A percentile compares a stretch with the other conserved stretches of the same genome.
Evolutionary conservation across 2,113 vertebrate genomes (phyloP).

Genomic region (Cathartes aura): DNA sequence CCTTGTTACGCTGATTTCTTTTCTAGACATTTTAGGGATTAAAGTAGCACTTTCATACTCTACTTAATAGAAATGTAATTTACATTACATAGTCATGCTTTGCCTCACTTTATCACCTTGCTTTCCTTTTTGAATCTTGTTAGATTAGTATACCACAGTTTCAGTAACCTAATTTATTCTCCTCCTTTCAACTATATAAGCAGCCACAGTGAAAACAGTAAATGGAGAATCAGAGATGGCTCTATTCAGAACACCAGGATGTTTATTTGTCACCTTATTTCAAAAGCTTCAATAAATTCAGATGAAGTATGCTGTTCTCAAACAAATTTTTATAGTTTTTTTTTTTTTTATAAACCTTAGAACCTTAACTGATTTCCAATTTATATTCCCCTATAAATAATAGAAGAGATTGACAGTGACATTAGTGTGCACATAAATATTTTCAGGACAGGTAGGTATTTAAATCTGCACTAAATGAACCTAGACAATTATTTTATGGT

Average conservation of each 20-base stretch:
- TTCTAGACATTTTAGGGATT: background rate
- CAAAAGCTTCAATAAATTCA: background rate
- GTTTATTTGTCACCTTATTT: background rate
- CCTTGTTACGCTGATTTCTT: background rate
- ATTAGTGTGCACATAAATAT: background rate
- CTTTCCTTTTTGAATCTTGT: background rate
- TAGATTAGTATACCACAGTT: background rate
- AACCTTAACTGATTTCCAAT: background rate
- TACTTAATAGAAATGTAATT: background rate
- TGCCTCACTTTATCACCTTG: background rate
- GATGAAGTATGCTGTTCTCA: background rate
- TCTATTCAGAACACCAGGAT: background rate
- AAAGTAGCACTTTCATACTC: background rate
- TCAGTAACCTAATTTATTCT: conserved; percentile 6
- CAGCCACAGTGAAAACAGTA: background rate
- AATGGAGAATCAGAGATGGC: background rate
- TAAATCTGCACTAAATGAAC: background rate
- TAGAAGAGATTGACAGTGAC: background rate
- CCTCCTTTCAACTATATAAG: background rate
- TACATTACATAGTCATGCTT: background rate
- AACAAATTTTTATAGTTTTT: background rate
- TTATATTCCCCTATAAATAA: background rate
- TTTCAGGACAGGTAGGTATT: background rate
- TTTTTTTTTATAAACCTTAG: background rate
- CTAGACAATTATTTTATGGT: background rate